These are phyloP conservation scores for Chalcosyrphus nemorum DNA, from an alignment of 2,888 invertebrate genomes.

Conservation along the genomic window DNA sequence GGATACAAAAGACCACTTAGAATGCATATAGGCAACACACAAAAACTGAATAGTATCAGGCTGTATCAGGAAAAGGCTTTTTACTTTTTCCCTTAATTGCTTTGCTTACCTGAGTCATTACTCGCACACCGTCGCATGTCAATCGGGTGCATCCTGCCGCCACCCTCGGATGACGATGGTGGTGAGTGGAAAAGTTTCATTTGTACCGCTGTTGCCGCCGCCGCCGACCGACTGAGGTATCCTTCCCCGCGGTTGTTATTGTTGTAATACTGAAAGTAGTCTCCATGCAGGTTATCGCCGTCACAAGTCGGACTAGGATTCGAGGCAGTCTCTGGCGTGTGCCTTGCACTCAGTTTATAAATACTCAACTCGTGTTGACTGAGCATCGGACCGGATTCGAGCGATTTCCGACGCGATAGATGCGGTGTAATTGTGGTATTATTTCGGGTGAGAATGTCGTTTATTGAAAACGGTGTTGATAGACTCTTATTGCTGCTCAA, in stretches of 20 bases:
- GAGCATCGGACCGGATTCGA: constrained; percentile 67
- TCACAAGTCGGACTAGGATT: constrained; percentile 74
- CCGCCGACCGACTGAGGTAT: constrained; percentile 75
- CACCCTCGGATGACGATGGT: constrained; percentile 71
- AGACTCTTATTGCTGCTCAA: constrained; percentile 77
- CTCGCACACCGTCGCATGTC: constrained; percentile 82
- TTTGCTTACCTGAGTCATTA: constrained; percentile 81
- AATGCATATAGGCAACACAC: constrained; percentile 54
- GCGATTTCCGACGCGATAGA: constrained; percentile 75
- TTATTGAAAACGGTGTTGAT: constrained; percentile 88
- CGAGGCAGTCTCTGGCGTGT: constrained; percentile 73
- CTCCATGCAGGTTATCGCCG: constrained; percentile 68
- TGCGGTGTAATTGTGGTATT: constrained; percentile 76
- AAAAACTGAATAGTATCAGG: constrained; percentile 46
- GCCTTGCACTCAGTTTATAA: constrained; percentile 75
- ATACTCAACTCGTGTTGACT: constrained; percentile 75
- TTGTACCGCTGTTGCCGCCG: constrained; percentile 54
- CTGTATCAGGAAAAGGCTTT: constrained; percentile 35
- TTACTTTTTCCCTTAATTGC: constrained; percentile 11
- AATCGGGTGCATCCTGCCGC: constrained; percentile 75
- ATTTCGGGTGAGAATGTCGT: constrained; percentile 86
- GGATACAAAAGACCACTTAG: constrained; percentile 29
- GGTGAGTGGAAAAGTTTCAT: constrained; percentile 72
- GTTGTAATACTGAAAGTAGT: constrained; percentile 79
- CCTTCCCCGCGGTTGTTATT: constrained; percentile 77